Evolutionary conservation across 2,797 vertebrate genomes (phyloP).

Genomic region (Anabas testudineus): DNA sequence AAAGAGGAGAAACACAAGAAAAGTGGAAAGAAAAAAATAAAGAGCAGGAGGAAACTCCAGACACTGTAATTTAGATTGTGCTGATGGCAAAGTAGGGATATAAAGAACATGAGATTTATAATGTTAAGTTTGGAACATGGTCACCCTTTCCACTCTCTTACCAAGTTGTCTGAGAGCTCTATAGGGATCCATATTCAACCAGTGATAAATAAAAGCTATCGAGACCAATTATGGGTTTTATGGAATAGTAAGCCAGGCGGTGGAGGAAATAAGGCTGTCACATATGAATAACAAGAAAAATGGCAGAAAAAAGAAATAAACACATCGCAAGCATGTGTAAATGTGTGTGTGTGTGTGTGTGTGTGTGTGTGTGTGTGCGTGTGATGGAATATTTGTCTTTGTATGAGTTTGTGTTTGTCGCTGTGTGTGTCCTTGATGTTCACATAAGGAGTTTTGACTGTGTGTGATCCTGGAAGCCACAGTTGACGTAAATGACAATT

Average conservation of each 20-base stretch:
- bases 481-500: conserved; percentile 69
- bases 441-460: conserved; percentile 35
- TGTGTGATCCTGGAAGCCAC: conserved; percentile 66
- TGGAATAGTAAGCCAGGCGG: conserved; percentile 60
- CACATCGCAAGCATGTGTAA: conserved; percentile 4
- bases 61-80: conserved; percentile 81
- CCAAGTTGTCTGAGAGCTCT: conserved; percentile 60
- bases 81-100: conserved; percentile 77
- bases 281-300: conserved; percentile 47
- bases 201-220: conserved; percentile 77
- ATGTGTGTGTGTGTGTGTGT: conserved; percentile 21
- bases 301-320: conserved; percentile 22
- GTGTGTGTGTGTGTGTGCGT: conserved; percentile 34
- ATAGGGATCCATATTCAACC: conserved; percentile 67
- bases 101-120: conserved; percentile 81
- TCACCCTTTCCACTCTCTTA: conserved; percentile 74
- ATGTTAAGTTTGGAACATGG: conserved; percentile 78
- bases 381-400: conserved; percentile 14
- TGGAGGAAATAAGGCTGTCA: conserved; percentile 73
- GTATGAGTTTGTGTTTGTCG: conserved; percentile 23
- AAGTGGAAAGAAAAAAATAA: conserved; percentile 55
- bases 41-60: conserved; percentile 70
- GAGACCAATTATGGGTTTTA: conserved; percentile 79
- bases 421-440: conserved; percentile 34
- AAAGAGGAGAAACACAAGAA: conserved; percentile 39